These are phyloP conservation scores for Crotalus viridis DNA, from an alignment of 2,113 vertebrate species.

Conservation along the genomic window DNA sequence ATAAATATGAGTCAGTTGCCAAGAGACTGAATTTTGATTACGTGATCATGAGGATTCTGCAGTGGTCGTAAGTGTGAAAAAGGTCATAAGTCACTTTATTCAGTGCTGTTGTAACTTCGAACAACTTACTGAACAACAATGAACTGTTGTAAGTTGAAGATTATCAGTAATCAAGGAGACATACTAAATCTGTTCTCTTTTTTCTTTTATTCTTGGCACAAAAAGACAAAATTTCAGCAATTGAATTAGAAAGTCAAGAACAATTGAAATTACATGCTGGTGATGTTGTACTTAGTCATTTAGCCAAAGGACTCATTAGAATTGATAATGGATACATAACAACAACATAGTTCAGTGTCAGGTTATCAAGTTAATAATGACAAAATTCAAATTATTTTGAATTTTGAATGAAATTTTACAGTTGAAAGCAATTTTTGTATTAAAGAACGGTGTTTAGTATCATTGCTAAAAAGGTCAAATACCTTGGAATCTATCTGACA, in stretches of 20 bases:
- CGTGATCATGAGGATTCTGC: background rate
- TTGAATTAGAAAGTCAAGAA: background rate
- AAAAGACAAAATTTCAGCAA: background rate
- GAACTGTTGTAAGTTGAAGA: background rate
- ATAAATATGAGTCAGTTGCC: background rate
- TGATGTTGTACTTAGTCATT: background rate
- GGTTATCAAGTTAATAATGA: background rate
- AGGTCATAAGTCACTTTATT: background rate
- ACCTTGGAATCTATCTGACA: background rate
- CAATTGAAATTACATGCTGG: background rate
- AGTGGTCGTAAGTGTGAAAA: background rate
- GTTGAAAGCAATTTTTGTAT: background rate
- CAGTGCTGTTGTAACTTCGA: background rate
- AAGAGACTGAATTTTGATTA: background rate
- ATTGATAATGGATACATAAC: background rate
- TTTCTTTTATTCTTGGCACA: background rate
- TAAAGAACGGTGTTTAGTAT: background rate
- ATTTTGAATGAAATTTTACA: background rate
- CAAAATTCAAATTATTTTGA: background rate
- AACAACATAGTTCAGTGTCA: background rate
- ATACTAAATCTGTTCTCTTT: background rate
- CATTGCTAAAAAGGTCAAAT: background rate
- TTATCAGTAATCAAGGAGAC: background rate
- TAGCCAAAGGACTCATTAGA: background rate
- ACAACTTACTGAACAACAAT: background rate